A percentile compares a stretch with the other conserved stretches of the same genome.
Conservation (phyloP, 2,113 vertebrate species). For the Falco punctatus region DNA sequence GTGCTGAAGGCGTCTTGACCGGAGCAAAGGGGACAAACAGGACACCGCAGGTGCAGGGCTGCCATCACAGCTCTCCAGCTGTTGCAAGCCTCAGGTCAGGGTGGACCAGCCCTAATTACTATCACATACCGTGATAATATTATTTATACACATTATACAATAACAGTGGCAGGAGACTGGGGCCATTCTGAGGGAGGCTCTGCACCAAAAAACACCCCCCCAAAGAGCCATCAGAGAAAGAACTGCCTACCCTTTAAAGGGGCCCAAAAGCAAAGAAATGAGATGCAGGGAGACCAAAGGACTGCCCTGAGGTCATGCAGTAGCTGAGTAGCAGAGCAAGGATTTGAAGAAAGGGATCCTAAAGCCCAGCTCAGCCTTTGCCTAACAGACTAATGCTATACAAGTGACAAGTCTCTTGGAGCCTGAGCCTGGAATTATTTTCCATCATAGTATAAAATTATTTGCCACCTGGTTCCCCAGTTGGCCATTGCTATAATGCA, state of each 20-base stretch:
- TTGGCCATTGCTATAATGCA: not conserved
- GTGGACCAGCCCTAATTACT: not conserved
- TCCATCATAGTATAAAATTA: not conserved
- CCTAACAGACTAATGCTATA: not conserved
- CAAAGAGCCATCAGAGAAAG: no score
- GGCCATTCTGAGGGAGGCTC: not conserved
- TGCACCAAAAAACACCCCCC: not conserved
- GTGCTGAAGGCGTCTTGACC: not conserved
- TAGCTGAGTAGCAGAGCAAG: not conserved
- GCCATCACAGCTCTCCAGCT: not conserved
- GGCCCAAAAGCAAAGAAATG: not conserved
- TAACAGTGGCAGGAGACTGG: not conserved
- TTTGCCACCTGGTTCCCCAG: slow-evolving; percentile 23
- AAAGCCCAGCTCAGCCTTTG: not conserved
- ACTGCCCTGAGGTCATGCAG: not conserved
- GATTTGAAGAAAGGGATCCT: not conserved
- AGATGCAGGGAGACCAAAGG: not conserved
- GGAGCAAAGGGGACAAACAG: not conserved
- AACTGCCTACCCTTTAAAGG: not conserved
- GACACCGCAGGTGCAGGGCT: not conserved
- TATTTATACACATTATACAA: no score
- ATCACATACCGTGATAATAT: not conserved
- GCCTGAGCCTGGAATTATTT: not conserved
- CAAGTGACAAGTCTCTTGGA: not conserved
- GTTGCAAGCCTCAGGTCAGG: not conserved